Conservation (phyloP, 2,797 vertebrate genomes). For the Gymnoscopelus braueri region DNA sequence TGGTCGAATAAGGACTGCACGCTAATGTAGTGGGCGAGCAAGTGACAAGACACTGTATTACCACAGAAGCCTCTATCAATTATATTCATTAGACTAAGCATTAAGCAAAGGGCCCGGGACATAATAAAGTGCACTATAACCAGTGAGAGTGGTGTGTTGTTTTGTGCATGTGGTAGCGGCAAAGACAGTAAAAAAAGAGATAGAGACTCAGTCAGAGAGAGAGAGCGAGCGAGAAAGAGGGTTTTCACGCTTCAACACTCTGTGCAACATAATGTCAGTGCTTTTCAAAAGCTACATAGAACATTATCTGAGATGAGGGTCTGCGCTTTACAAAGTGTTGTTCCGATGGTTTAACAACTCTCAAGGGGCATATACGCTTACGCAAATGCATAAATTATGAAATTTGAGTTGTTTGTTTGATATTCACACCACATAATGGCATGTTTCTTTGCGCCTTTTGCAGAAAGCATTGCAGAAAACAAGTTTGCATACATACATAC, state of each 20-base stretch:
- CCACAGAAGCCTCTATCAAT: conserved; percentile 51
- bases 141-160: background rate
- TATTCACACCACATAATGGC: conserved; percentile 18
- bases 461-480: background rate
- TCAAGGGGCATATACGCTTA: conserved; percentile 6
- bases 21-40: conserved; percentile 19
- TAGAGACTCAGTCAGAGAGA: background rate
- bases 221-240: conserved; percentile 30
- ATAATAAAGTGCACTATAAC: background rate
- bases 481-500: background rate
- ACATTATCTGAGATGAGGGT: conserved; percentile 52
- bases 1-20: conserved; percentile 13
- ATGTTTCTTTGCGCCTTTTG: background rate
- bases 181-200: background rate
- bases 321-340: conserved; percentile 45
- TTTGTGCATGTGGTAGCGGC: conserved; percentile 5
- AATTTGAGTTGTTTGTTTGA: conserved; percentile 31
- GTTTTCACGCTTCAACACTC: conserved; percentile 53
- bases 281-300: conserved; percentile 49
- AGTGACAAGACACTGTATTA: conserved; percentile 39
- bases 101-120: conserved; percentile 39
- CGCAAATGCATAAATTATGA: conserved; percentile 49
- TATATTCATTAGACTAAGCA: conserved; percentile 49
- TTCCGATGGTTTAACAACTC: conserved; percentile 33
- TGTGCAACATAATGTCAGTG: conserved; percentile 47